Conservation (phyloP, 2,797 vertebrate species). For the Triplophysa bombifrons region DNA sequence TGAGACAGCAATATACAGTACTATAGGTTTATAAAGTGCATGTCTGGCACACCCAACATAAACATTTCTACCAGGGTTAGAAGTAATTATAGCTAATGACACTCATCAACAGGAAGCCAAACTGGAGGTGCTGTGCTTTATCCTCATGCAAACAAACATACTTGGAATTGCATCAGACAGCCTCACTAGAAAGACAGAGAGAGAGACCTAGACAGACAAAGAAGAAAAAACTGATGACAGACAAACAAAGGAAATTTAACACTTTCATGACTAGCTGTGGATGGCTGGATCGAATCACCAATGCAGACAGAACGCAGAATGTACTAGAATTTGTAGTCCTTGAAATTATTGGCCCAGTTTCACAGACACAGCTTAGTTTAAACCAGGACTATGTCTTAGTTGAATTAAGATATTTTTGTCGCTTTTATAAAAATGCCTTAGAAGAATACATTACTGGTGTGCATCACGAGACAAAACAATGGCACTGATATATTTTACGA, state of each 20-base stretch:
- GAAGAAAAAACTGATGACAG: neutral
- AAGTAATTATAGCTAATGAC: slow-evolving; percentile 39
- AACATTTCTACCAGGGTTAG: slow-evolving; percentile 23
- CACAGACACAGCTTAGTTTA: too few species aligned
- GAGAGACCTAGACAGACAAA: neutral
- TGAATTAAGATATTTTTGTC: too few species aligned
- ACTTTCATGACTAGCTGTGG: slow-evolving; percentile 33
- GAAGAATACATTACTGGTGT: too few species aligned
- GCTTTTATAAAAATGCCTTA: too few species aligned
- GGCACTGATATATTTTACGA: too few species aligned
- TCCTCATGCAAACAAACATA: slow-evolving; percentile 40
- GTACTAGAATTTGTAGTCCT: neutral
- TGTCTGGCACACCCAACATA: slow-evolving; percentile 44
- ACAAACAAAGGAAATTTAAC: neutral
- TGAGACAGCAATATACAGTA: slow-evolving; percentile 14
- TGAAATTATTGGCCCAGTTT: neutral
- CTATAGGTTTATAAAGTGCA: slow-evolving; percentile 13
- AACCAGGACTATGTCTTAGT: too few species aligned
- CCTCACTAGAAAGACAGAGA: neutral
- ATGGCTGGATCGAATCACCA: neutral
- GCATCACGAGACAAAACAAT: too few species aligned
- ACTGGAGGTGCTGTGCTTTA: slow-evolving; percentile 7
- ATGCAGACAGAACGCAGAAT: neutral
- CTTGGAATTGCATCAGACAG: slow-evolving; percentile 6
- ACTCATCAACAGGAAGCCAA: slow-evolving; percentile 23